phyloP scores from a whole-genome alignment of 2,888 invertebrate species.

The Sclerodermus sp. region DNA sequence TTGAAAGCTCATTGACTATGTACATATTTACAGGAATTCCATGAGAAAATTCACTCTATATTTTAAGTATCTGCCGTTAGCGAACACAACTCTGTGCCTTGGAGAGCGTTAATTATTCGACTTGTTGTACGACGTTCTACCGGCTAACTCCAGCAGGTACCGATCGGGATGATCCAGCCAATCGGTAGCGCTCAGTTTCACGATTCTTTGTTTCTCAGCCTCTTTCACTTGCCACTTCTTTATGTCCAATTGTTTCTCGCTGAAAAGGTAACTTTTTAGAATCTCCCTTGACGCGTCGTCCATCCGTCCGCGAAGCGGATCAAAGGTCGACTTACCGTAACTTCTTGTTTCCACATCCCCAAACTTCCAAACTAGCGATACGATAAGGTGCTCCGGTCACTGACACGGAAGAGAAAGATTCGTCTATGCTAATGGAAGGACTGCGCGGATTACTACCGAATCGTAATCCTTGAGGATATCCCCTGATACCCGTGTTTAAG shows the following conservation, averaged over 20 bases:
- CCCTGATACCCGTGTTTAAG: conserved; percentile 80
- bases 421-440: conserved; percentile 73
- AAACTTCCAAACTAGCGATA: conserved; percentile 65
- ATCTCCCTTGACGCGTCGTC: too few species aligned
- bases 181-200: conserved; percentile 85
- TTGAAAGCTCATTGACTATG: conserved; percentile 20
- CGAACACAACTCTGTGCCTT: background rate
- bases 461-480: conserved; percentile 81
- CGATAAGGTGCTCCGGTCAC: conserved; percentile 58
- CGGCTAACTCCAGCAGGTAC: conserved; percentile 85
- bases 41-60: conserved; percentile 17
- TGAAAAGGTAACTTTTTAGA: conserved; percentile 51
- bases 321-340: conserved; percentile 59
- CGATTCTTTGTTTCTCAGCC: conserved; percentile 80
- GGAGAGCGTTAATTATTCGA: conserved; percentile 58
- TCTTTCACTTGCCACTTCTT: conserved; percentile 91
- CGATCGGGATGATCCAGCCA: conserved; percentile 97
- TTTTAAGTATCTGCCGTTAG: conserved; percentile 7
- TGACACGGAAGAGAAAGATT: conserved; percentile 47
- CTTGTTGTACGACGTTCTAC: conserved; percentile 78
- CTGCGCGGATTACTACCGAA: conserved; percentile 80
- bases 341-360: conserved; percentile 80
- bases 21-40: conserved; percentile 33
- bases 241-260: conserved; percentile 83
- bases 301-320: background rate